Base-by-base conservation (phyloP, 2,797 vertebrate genomes). In the Tapera naevia region DNA sequence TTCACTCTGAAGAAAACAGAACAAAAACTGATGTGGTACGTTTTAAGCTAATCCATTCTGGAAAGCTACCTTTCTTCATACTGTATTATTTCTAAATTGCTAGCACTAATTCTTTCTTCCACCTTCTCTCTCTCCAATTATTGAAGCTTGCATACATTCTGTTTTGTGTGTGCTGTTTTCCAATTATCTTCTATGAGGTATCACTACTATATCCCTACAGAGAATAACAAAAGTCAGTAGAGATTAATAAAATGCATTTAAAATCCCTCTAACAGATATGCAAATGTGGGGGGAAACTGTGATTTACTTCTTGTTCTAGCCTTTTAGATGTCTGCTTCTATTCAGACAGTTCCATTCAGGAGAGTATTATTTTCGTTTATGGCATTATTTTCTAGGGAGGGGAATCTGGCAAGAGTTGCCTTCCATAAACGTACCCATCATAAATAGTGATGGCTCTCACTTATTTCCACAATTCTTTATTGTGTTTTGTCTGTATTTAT, bases 1-100 rank as follows among this genome's bases (percentile, higher is more conserved):
- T 2, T 19, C 65, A 41, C 22, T 50, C 41, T 15, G 41, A 82
- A 50, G 61, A 33, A 81, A 86, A 51, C 10, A 60, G 32, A 35
- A 4, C 9, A 56, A 61, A 23, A 1, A 5, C 45, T 19, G 2
- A 6, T 28, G 15, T 65, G 17, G 5, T 72, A 30, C 1, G 1
- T n/a, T 35, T 72, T 16, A n/a, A 78, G 71, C 8, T 14, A n/a
- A 37, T 79, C 16, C n/a, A 17, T 21, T 4, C 9, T 9, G 17
- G 13, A 39, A 71, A 35, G 27, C 4, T 35, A 13, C 5, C 14
- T 83, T 67, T 22, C 57, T 84, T 79, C 5, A 8, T 50, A 25
- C 10, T 0, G 1, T 46, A 22, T 39, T 74, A n/a, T 69, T 91
- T 79, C 25, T 43, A 30, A 76, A 13, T 33, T 75, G 19, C 14